These are phyloP conservation scores for Corvus hawaiiensis DNA, from an alignment of 2,113 vertebrate species.

Conservation along the genomic window DNA sequence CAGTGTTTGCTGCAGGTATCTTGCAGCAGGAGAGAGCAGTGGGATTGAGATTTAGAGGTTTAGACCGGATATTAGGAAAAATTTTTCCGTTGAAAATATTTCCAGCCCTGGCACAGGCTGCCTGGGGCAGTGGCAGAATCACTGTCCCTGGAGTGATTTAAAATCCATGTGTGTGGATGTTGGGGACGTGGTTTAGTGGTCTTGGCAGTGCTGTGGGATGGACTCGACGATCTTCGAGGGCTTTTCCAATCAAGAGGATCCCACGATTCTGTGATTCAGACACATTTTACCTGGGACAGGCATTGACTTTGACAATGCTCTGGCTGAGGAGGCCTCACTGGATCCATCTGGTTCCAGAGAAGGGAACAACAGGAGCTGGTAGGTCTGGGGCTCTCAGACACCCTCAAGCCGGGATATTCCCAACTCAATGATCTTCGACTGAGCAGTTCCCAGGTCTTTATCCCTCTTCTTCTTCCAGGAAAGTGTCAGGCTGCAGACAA, in stretches of 20 bases:
- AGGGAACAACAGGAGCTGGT: conserved; percentile 4
- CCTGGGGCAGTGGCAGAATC: background rate
- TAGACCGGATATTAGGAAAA: background rate
- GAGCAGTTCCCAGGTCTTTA: background rate
- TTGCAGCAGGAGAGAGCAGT: background rate
- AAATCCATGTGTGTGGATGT: background rate
- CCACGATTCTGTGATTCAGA: background rate
- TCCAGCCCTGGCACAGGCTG: background rate
- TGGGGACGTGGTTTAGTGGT: background rate
- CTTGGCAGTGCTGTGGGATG: background rate
- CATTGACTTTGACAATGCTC: background rate
- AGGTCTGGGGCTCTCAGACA: background rate
- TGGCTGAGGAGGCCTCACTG: conserved; percentile 12
- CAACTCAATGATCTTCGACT: rapidly evolving
- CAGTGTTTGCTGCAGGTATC: background rate
- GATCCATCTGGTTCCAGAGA: background rate
- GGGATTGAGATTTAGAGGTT: background rate
- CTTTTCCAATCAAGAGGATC: background rate
- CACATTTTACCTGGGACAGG: background rate
- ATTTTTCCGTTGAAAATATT: background rate
- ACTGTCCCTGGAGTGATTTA: background rate
- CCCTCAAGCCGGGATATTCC: background rate
- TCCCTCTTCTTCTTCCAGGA: background rate
- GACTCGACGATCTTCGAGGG: rapidly evolving
- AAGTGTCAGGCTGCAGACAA: background rate